These are phyloP conservation scores for Lasioglossum lativentre DNA, from an alignment of 2,888 invertebrate genomes.

Conservation along the genomic window DNA sequence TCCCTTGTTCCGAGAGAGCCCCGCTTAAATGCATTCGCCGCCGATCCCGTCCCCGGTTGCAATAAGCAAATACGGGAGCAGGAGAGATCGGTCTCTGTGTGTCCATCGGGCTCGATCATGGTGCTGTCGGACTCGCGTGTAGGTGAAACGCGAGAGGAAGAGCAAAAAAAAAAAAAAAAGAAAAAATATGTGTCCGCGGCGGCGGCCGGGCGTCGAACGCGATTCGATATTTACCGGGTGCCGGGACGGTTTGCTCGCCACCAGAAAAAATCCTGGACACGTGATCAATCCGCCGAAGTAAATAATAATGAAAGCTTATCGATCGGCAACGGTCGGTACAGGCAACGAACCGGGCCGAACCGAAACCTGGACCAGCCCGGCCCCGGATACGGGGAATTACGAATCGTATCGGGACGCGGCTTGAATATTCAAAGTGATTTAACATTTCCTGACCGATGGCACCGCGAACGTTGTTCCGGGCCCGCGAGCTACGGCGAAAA, in stretches of 20 bases:
- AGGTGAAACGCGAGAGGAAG: not conserved
- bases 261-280: constrained; percentile 45
- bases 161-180: no score
- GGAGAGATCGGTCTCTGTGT: constrained; percentile 12
- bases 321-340: constrained; percentile 39
- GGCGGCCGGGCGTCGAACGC: constrained; percentile 18
- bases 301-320: constrained; percentile 69
- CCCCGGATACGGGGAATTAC: constrained; percentile 51
- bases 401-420: constrained; percentile 56
- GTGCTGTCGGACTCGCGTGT: not conserved
- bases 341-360: not conserved
- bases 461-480: constrained; percentile 38
- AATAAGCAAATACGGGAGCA: constrained; percentile 46
- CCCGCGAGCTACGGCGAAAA: constrained; percentile 10
- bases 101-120: not conserved
- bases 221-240: constrained; percentile 54
- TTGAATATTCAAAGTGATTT: constrained; percentile 68
- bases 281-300: constrained; percentile 59
- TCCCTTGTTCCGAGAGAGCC: constrained; percentile 38
- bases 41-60: constrained; percentile 26
- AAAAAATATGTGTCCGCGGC: constrained; percentile 5
- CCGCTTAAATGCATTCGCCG: constrained; percentile 51
- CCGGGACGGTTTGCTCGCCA: constrained; percentile 26
- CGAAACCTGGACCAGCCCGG: not conserved
- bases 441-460: constrained; percentile 47